Base-by-base conservation (phyloP, 2,113 vertebrate genomes). In the Anoura caudifer region DNA sequence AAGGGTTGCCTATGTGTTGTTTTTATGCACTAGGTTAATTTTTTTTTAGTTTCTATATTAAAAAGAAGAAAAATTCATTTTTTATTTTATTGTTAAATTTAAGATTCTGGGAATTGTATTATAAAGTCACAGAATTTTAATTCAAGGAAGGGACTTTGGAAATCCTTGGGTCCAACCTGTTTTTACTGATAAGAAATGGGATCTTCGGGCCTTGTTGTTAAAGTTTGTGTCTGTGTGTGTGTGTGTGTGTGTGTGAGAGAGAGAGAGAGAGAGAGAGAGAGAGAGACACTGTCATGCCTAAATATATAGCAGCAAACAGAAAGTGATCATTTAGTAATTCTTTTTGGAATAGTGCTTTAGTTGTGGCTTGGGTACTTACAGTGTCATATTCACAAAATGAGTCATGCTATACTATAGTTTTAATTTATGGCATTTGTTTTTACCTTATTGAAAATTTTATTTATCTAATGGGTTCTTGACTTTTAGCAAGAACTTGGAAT, bases 41-140 rank as follows among this genome's bases (percentile, higher is more conserved):
- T 43, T 82, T 70, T 75, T 73, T 22, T 63, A 43, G 36, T 91
- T 94, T 87, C 26, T 75, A 4, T 41, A 89, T 76, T 84, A 52
- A 91, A 90, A 89, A 91, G 73, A 52, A 47, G 15, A 85, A 93
- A 91, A 80, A 69, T 10, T 2, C 4, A 26, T 85, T 73, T 76
- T 93, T 95, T 43, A 70, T 77, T 91, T 95, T 59, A 54, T 80
- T 85, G 17, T 85, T 87, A 95, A 72, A 87, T 54, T 85, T 86
- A 76, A 38, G 24, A 43, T 70, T 19, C 28, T 89, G 72, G 92
- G 52, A 76, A 89, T 56, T 87, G 0, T 80, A 69, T 84, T 87
- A 92, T 8, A 65, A 36, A 77, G 20, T 95, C 47, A 86, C 24
- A 75, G 69, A 82, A 92, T 83, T 90, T 92, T 92, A 87, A 47